phyloP scores from a whole-genome alignment of 2,888 invertebrate species.

The Acanthococcus lagerstroemiae region DNA sequence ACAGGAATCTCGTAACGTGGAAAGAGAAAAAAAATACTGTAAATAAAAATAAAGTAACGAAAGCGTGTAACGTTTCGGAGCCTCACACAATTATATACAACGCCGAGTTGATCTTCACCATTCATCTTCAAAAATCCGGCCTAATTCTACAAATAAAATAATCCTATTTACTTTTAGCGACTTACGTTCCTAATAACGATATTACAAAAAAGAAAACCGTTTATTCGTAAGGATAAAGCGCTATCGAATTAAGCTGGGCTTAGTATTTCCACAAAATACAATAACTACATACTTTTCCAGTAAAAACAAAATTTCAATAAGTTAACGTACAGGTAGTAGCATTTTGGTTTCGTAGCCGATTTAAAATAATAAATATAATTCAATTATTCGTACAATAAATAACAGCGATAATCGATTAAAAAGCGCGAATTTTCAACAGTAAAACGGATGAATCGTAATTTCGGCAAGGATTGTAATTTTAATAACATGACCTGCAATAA shows the following conservation, averaged over 20 bases:
- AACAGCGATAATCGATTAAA: neutral
- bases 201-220: neutral
- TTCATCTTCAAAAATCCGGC: neutral
- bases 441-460: too few species aligned
- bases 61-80: neutral
- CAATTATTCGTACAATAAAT: slow-evolving; percentile 8
- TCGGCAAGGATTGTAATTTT: too few species aligned
- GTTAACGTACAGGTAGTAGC: neutral
- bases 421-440: slow-evolving; percentile 12
- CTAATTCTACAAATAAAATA: slow-evolving; percentile 1
- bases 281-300: too few species aligned
- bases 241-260: too few species aligned
- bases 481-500: too few species aligned
- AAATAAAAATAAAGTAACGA: neutral
- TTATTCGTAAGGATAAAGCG: slow-evolving; percentile 1
- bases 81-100: neutral
- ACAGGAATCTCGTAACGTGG: neutral
- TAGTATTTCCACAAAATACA: too few species aligned
- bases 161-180: neutral
- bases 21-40: neutral
- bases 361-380: slow-evolving; percentile 1
- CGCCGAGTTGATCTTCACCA: neutral
- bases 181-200: neutral
- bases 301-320: too few species aligned
- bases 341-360: slow-evolving; percentile 17